A percentile compares a stretch with the other conserved stretches of the same genome.
Conservation (phyloP, 2,113 vertebrate genomes). For the Entosphenus tridentatus region DNA sequence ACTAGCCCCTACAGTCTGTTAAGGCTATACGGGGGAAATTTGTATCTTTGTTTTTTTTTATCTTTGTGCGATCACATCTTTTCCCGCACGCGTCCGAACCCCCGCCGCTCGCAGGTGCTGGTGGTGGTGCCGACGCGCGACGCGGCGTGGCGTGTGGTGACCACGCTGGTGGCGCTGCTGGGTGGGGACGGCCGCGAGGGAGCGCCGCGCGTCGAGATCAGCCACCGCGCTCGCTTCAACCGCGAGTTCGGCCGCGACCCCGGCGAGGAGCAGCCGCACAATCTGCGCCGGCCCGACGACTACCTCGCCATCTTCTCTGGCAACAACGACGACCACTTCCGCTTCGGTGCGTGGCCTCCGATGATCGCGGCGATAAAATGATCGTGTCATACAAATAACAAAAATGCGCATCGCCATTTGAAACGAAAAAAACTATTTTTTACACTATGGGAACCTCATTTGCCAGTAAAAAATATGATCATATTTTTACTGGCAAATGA, state of each 20-base stretch:
- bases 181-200: constrained; percentile 38
- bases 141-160: constrained; percentile 41
- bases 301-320: constrained; percentile 62
- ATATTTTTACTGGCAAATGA: too few relatives aligned
- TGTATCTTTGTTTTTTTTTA: neutral
- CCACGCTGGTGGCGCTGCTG: constrained; percentile 48
- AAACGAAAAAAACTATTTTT: neutral
- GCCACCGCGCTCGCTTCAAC: constrained; percentile 79
- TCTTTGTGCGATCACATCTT: neutral
- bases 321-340: constrained; percentile 89
- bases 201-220: constrained; percentile 29
- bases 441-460: too few relatives aligned
- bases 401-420: neutral
- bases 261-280: constrained; percentile 32
- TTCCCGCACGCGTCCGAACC: neutral
- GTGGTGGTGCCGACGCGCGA: constrained; percentile 71
- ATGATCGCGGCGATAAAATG: neutral
- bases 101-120: constrained; percentile 31
- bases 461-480: too few relatives aligned
- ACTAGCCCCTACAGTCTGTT: too few relatives aligned
- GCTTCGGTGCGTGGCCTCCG: constrained; percentile 36
- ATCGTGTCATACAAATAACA: neutral
- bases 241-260: constrained; percentile 51
- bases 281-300: constrained; percentile 61
- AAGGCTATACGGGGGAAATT: too few relatives aligned